Evolutionary conservation across 2,888 invertebrate species (phyloP).

Genomic region (Caenorhabditis sp.): DNA sequence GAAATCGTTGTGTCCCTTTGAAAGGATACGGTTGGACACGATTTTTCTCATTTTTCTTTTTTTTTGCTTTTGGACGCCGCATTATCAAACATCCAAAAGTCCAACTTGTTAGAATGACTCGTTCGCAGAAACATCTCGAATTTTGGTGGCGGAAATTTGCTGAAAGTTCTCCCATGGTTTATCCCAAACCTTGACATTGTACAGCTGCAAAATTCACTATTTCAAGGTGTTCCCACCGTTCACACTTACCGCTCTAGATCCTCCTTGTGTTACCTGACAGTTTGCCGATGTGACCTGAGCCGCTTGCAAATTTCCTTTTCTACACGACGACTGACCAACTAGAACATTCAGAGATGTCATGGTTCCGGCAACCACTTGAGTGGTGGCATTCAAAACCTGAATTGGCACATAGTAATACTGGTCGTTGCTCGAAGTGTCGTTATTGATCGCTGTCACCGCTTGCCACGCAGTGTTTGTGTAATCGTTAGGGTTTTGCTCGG

Average conservation of each 20-base stretch:
- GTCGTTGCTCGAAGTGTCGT: constrained; percentile 32
- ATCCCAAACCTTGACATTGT: constrained; percentile 50
- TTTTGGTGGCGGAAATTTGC: constrained; percentile 44
- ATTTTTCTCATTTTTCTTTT: no score
- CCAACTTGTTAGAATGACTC: constrained; percentile 7
- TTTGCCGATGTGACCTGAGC: constrained; percentile 28
- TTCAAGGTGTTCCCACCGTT: neutral
- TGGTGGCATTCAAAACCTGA: constrained; percentile 49
- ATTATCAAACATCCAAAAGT: neutral
- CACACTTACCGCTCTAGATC: constrained; percentile 24
- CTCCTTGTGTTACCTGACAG: constrained; percentile 38
- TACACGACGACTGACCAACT: constrained; percentile 45
- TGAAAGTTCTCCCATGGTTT: constrained; percentile 57
- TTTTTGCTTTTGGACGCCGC: no score
- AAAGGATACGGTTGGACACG: no score
- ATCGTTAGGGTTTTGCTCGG: no score
- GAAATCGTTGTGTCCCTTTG: no score
- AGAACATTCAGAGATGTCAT: constrained; percentile 46
- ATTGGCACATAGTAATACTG: constrained; percentile 42
- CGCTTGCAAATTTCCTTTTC: constrained; percentile 16
- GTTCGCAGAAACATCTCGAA: constrained; percentile 39
- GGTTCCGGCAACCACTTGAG: constrained; percentile 52
- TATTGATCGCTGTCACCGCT: constrained; percentile 35
- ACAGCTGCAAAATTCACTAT: constrained; percentile 21
- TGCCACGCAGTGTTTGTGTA: constrained; percentile 24